Evolutionary conservation across 1,140 invertebrate species (phyloP), one percentile per base, ranked within the genome.

Genomic region (Papilio xuthus): DNA sequence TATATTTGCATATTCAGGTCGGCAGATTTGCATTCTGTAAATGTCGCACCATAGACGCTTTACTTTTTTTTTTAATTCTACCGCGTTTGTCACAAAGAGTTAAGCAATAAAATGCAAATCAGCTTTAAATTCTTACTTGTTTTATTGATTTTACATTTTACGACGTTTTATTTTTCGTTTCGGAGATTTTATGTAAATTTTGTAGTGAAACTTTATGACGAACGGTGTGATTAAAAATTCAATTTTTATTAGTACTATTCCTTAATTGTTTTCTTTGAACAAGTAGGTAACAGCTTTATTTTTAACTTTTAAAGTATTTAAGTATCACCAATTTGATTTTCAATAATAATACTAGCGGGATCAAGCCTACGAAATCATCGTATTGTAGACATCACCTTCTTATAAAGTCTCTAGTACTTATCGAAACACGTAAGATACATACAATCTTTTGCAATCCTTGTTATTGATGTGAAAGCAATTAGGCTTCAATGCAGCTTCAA

Each of bases 1-100:
- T 88, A 85, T 83, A 91, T 93, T 93, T 93, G 90, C 90, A 93
- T 93, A 92, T 85, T 89, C 84, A 87, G 85, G 83, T 81, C 78
- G 78, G 73, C 53, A 82, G 84, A 91, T 91, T 91, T 89, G 89
- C 88, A 90, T 91, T 89, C 87, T 86, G 81, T 86, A 78, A 60
- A 78, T 69, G 80, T 80, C 78, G 41, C 69, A 63, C 79, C 78
- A 83, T 89, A 83, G 80, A 83, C 79, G 79, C 83, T 84, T 87
- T 84, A 82, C 44, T 47, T 83, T 84, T 82, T 86, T 85, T 88
- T 85, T 84, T 83, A 80, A 79, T 81, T 79, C 37, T 50, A 18
- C 41, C 79, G 78, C 78, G 78, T 85, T 82, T 78, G 81, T 82
- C 76, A 81, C 88, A 89, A 89, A 86, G 88, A 85, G 84, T 85